A percentile compares a stretch with the other conserved stretches of the same genome.
phyloP scores from a whole-genome alignment of 2,797 vertebrate species.

The Miichthys miiuy region DNA sequence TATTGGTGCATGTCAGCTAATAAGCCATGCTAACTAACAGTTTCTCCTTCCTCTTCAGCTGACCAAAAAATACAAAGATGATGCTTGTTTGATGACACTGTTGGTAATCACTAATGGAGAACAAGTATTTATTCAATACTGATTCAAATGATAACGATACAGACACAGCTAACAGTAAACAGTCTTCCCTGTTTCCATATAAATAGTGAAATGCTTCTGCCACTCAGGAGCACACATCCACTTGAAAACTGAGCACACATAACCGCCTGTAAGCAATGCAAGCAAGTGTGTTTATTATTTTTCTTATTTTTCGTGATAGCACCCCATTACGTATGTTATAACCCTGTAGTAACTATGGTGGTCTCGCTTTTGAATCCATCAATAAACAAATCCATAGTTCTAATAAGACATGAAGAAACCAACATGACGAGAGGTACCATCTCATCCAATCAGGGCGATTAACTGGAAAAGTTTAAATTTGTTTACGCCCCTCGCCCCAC shows the following conservation, averaged over 20 bases:
- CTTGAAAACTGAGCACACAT: background rate
- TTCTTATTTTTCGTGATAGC: background rate
- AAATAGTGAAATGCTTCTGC: background rate
- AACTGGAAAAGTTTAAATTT: conserved; percentile 26
- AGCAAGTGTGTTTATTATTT: background rate
- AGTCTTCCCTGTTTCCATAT: background rate
- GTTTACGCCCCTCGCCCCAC: background rate
- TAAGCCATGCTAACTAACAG: conserved; percentile 1
- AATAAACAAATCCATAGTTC: background rate
- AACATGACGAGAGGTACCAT: background rate
- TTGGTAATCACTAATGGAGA: background rate
- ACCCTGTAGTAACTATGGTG: background rate
- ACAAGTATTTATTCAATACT: background rate
- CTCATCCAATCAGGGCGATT: conserved; percentile 9
- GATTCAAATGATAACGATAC: background rate
- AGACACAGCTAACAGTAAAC: background rate
- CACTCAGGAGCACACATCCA: conserved; percentile 14
- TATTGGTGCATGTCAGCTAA: conserved; percentile 25
- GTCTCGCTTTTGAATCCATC: background rate
- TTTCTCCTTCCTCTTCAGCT: conserved; percentile 7
- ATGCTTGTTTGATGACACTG: background rate
- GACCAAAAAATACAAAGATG: conserved; percentile 7
- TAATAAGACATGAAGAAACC: background rate
- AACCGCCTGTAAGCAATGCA: background rate
- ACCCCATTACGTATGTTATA: background rate